Evolutionary conservation across 2,113 vertebrate genomes (phyloP).

Genomic region (Myanophis thanlyinensis): DNA sequence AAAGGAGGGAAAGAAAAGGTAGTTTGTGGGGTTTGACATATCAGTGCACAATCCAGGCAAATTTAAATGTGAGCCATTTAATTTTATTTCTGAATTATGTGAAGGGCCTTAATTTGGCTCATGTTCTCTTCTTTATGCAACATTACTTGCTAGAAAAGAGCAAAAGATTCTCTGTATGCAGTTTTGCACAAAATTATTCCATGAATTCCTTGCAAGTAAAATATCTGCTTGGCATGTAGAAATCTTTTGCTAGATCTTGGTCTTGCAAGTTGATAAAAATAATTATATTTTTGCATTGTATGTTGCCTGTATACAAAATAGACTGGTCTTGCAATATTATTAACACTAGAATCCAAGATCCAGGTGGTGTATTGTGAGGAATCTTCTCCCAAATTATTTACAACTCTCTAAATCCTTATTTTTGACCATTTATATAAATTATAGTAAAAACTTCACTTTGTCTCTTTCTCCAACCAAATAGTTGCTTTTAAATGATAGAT

Average conservation of each 20-base stretch:
- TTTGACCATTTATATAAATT: not conserved
- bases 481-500: not conserved
- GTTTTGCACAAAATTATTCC: not conserved
- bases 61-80: not conserved
- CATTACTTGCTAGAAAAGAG: not conserved
- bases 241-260: not conserved
- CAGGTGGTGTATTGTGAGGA: not conserved
- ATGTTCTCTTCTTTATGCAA: too few species aligned
- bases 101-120: not conserved
- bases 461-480: not conserved
- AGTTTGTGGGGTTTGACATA: not conserved
- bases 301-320: not conserved
- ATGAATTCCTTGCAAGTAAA: not conserved
- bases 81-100: not conserved
- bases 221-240: not conserved
- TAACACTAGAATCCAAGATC: not conserved
- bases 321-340: not conserved
- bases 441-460: not conserved
- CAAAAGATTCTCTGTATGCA: not conserved
- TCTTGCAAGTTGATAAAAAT: not conserved
- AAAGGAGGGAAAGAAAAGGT: not conserved
- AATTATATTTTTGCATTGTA: not conserved
- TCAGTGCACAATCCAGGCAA: not conserved
- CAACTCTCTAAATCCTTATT: not conserved
- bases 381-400: not conserved